Conservation (phyloP, 2,888 invertebrate genomes). For the Mimas tiliae region DNA sequence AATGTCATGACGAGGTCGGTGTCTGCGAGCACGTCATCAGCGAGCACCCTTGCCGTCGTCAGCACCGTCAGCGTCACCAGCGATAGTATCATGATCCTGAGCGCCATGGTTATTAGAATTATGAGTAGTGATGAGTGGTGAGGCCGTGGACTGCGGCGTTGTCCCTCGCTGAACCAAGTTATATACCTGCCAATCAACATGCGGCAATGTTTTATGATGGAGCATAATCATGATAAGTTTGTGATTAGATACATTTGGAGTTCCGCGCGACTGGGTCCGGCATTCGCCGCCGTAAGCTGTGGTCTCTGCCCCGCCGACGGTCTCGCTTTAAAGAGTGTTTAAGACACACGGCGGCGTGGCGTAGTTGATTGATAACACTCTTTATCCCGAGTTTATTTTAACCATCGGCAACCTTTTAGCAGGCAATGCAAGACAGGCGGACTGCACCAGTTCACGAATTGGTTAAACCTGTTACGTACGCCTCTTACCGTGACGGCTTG, state of each 20-base stretch:
- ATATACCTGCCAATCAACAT: not conserved
- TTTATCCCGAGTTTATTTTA: no score
- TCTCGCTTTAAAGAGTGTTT: no score
- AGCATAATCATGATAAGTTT: not conserved
- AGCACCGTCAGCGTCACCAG: conserved; percentile 30
- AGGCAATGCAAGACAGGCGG: no score
- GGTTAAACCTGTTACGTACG: no score
- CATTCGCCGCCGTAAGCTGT: no score
- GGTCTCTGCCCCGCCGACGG: no score
- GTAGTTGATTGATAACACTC: no score
- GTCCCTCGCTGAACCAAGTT: not conserved
- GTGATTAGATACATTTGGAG: conserved; percentile 1
- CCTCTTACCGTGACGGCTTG: no score
- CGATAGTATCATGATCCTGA: not conserved
- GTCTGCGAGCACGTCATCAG: conserved; percentile 38
- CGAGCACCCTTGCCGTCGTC: conserved; percentile 15
- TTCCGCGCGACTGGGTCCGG: not conserved
- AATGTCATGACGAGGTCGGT: conserved; percentile 48
- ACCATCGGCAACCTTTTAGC: no score
- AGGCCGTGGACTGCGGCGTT: not conserved
- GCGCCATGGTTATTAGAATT: not conserved
- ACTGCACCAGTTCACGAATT: no score
- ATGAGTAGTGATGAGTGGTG: not conserved
- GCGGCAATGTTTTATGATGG: not conserved
- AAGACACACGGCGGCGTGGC: no score